These are phyloP conservation scores for Atrina japonica DNA, from an alignment of 2,888 invertebrate species.

Conservation along the genomic window DNA sequence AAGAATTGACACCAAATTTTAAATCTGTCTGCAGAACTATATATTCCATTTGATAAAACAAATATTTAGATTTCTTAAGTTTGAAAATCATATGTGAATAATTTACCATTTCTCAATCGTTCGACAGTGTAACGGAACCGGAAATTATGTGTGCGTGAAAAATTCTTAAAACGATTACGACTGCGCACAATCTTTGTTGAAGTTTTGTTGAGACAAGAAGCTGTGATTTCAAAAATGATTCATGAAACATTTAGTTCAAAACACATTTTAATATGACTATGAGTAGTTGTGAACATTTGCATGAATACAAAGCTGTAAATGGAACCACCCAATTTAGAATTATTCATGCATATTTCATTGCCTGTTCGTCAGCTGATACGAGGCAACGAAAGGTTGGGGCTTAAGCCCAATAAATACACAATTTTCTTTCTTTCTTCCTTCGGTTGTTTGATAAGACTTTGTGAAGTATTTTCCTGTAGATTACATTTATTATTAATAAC, in stretches of 20 bases:
- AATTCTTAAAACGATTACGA: conserved; percentile 35
- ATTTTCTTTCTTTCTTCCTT: too few relatives aligned
- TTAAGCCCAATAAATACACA: too few relatives aligned
- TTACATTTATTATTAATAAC: neutral
- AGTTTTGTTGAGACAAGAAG: conserved; percentile 42
- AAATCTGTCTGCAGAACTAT: too few relatives aligned
- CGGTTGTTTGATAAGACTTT: too few relatives aligned
- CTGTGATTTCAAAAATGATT: conserved; percentile 25
- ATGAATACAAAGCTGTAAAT: conserved; percentile 89
- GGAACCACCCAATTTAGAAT: conserved; percentile 88
- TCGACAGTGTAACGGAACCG: conserved; percentile 45
- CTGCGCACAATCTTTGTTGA: conserved; percentile 67
- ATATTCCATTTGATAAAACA: too few relatives aligned
- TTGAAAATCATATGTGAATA: too few relatives aligned
- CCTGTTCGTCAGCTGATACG: conserved; percentile 90
- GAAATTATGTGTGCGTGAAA: conserved; percentile 53
- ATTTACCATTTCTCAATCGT: too few relatives aligned
- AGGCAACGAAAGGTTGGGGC: conserved; percentile 88
- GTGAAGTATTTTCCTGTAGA: neutral
- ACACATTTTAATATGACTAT: conserved; percentile 86
- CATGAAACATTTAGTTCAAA: conserved; percentile 24
- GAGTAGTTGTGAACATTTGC: conserved; percentile 91
- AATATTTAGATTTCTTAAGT: too few relatives aligned
- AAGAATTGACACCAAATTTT: too few relatives aligned
- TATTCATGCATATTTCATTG: conserved; percentile 91